These are phyloP conservation scores for Trichopria drosophilae DNA, from an alignment of 2,888 invertebrate species.

Conservation along the genomic window DNA sequence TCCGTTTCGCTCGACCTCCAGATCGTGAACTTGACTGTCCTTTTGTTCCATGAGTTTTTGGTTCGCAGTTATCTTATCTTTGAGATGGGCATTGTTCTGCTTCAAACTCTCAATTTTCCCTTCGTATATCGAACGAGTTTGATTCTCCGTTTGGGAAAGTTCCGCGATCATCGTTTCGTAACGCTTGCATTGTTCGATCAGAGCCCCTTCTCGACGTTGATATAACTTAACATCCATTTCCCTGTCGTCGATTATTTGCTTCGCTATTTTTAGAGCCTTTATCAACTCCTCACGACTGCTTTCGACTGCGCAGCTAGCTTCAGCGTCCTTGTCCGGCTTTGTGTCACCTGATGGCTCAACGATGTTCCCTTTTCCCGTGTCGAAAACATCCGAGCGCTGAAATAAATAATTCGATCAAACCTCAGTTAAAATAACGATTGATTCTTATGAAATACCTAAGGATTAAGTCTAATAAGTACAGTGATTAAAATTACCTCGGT, in stretches of 20 bases:
- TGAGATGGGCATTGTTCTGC: slow-evolving; percentile 43
- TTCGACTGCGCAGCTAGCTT: slow-evolving; percentile 61
- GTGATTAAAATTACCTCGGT: slow-evolving; percentile 61
- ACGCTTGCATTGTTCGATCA: slow-evolving; percentile 68
- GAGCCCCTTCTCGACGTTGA: slow-evolving; percentile 61
- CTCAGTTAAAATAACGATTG: slow-evolving; percentile 6
- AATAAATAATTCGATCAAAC: slow-evolving; percentile 7
- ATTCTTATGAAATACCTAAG: neutral
- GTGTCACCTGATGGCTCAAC: slow-evolving; percentile 71
- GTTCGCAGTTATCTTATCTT: slow-evolving; percentile 40
- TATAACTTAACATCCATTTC: slow-evolving; percentile 52
- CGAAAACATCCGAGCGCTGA: slow-evolving; percentile 66
- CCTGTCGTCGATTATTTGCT: slow-evolving; percentile 59
- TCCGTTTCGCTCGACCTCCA: slow-evolving; percentile 40
- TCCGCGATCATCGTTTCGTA: slow-evolving; percentile 69
- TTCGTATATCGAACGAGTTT: slow-evolving; percentile 40
- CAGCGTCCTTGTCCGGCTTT: slow-evolving; percentile 64
- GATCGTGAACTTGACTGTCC: slow-evolving; percentile 39
- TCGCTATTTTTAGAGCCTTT: slow-evolving; percentile 59
- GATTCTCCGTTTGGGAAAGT: slow-evolving; percentile 68
- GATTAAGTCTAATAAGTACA: neutral
- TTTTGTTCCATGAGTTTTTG: slow-evolving; percentile 39
- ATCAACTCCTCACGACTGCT: slow-evolving; percentile 61
- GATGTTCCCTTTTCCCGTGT: slow-evolving; percentile 67
- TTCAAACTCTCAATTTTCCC: slow-evolving; percentile 46